These are phyloP conservation scores for Vesta saturnalis DNA, from an alignment of 2,888 invertebrate species.

Conservation along the genomic window DNA sequence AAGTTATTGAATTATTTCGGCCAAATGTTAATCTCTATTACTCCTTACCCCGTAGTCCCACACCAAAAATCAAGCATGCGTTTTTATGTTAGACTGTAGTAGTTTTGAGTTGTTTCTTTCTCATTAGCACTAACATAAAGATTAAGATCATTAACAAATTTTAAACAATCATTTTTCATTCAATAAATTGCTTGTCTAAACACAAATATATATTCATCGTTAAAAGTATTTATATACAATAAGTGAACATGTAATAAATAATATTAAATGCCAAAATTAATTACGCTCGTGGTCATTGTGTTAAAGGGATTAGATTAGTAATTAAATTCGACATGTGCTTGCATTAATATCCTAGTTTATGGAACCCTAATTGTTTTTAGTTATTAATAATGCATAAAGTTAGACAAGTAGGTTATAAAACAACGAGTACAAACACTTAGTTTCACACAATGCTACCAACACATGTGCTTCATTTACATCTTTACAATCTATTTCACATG, in stretches of 20 bases:
- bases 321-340: background rate
- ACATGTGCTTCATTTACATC: slow-evolving; percentile 50
- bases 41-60: too few species aligned
- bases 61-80: too few species aligned
- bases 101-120: too few species aligned
- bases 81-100: too few species aligned
- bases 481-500: slow-evolving; percentile 49
- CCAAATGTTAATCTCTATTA: too few species aligned
- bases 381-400: slow-evolving; percentile 18
- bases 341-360: background rate
- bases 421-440: slow-evolving; percentile 3
- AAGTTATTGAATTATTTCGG: too few species aligned
- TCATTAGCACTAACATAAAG: too few species aligned
- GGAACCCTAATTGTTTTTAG: background rate
- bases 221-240: too few species aligned
- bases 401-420: slow-evolving; percentile 10
- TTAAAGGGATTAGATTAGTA: background rate
- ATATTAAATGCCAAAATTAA: background rate
- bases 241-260: background rate
- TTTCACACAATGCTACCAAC: slow-evolving; percentile 44
- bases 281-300: background rate
- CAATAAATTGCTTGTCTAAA: too few species aligned
- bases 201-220: too few species aligned
- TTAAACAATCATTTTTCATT: too few species aligned
- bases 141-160: too few species aligned